Base-by-base conservation (phyloP, 2,888 invertebrate species). In the Caenorhabditis sinica region DNA sequence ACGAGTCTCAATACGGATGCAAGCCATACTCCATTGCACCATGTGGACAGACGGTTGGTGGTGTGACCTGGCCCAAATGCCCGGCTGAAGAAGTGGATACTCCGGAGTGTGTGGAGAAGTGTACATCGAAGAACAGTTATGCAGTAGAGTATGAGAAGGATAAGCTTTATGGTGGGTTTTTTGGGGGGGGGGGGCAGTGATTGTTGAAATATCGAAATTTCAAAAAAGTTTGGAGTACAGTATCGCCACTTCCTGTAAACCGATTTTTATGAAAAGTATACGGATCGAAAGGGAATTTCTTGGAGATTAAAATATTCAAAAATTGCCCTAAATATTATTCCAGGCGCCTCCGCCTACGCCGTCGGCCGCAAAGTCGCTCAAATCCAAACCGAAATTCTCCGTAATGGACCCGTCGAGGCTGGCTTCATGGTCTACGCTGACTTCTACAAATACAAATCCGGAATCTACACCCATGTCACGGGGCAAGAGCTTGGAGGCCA, bases 381-480 rank as follows among this genome's bases (percentile, higher is more conserved):
- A 80, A 82, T 97, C 90, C 95, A 95, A 93, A 94, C 95, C 17
- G 97, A 97, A 93, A 95, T 97, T 80, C 95, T 95, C 94, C 95
- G 94, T 51, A 95, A 96, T 93, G 83, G 83, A 17, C 97, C 97
- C 0, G 96, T 97, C 0, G 97, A 97, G 94, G 97, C 94, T 0
- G 96, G 96, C 0, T 96, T 97, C 92, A 95, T 95, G 0, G 97
- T 97, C 0, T 97, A 96, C 91, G 95, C 95, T 51, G 97, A 97
- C 94, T 95, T 97, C 91, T 94, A 96, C 1, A 94, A 94, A 65
- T 97, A 97, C 94, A 96, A 96, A 94, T 95, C 95, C 86, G 97
- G 96, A 25, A 71, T 85, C 9, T 85, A 85, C 45, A 53, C 43
- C 0, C 80, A 83, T 61, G 65, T 72, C n/a, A 81, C 94, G 81